phyloP scores from a whole-genome alignment of 2,113 vertebrate species.

The Catharus fuscescens region DNA sequence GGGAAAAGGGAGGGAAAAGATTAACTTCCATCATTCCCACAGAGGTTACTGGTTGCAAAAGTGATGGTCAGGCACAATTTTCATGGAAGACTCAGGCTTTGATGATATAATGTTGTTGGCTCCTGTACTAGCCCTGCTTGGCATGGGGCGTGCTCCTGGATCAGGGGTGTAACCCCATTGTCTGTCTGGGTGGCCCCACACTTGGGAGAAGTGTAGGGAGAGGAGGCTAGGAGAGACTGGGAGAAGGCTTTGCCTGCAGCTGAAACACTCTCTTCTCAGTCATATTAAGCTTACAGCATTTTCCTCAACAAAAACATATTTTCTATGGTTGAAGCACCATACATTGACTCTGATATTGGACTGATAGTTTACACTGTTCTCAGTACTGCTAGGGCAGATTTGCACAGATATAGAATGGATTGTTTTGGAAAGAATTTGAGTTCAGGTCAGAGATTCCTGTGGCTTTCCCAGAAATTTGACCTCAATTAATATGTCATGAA shows the following conservation, averaged over 20 bases:
- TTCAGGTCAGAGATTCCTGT: neutral
- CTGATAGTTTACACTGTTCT: neutral
- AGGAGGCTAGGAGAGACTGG: neutral
- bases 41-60: neutral
- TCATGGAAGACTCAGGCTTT: neutral
- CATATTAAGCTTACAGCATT: neutral
- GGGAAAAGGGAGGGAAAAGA: neutral
- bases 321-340: neutral
- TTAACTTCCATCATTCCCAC: neutral
- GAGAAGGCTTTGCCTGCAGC: neutral
- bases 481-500: neutral
- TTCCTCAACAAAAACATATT: neutral
- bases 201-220: neutral
- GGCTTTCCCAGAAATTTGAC: neutral
- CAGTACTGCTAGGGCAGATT: neutral
- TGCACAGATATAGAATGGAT: neutral
- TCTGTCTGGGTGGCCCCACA: neutral
- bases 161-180: fast-evolving
- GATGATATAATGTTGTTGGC: neutral
- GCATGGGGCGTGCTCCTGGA: fast-evolving
- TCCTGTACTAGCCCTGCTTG: neutral
- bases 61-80: neutral
- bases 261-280: neutral
- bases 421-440: neutral
- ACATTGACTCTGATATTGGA: neutral